Evolutionary conservation across 2,113 vertebrate genomes (phyloP), one percentile per base, ranked within the genome.

Genomic region (Hippocampus comes): DNA sequence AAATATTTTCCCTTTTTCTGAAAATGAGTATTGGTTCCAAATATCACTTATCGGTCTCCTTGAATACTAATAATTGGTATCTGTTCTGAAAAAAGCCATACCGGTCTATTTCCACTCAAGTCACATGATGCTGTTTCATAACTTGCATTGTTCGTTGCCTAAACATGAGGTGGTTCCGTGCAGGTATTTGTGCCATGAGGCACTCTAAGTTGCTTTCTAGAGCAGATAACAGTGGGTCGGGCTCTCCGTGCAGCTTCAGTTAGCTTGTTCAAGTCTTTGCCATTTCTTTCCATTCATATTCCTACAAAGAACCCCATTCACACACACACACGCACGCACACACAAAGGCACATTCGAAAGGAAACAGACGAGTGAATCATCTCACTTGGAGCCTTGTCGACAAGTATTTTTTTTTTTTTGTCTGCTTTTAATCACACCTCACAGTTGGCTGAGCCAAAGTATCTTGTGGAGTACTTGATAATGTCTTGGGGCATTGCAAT

Each of bases 301-400:
- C 20, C 20, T 41, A 55, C 67, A 68, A 68, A 56, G 67, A 68
- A 55, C 5, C 30, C 67, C 30, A 68, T 68, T 68, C 20, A 56
- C 67, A 68, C 20, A 41, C 25, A 27, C 23, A 12, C 17, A 10
- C 66, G 38, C 46, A 10, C 48, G 38, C 46, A 27, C 15, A 34
- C 17, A 67, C 65, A 49, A 43, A 67, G 10, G 25, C 42, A 66
- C 34, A 23, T 60, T 65, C 14, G 41, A 46, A 65, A 25, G 17
- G 25, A 51, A 6, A 38, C 66, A n/a, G 66, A 51, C 48, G 11
- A 53, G 27, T 53, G 48, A 53, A 68, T 51, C 25, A 68, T 68
- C 27, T 68, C 25, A 34, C 14, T 6, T 17, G 48, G 21, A 53
- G 67, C 18, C 2, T 38, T 12, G 49, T 27, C 25, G 17, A 34